Percentiles rank a stretch among this genome's conserved stretches.
These are phyloP conservation scores for Achatina immaculata DNA, from an alignment of 1,140 invertebrate species.

Conservation along the genomic window DNA sequence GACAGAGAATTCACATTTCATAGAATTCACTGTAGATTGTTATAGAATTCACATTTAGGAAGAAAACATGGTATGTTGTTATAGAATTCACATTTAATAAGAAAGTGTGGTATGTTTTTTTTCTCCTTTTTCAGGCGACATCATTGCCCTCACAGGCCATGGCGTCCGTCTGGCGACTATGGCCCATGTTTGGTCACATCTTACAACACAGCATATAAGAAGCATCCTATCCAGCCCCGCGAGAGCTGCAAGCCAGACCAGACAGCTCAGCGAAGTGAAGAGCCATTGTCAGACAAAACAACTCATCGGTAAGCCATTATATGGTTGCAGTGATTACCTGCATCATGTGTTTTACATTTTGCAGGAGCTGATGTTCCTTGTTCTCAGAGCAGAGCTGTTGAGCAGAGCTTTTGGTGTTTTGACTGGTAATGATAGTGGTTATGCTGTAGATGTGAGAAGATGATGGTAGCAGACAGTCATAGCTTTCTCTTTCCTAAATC, in stretches of 20 bases:
- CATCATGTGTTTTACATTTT: no score
- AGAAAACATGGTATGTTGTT: not conserved
- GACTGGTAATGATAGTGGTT: no score
- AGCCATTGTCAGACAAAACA: slow-evolving; percentile 60
- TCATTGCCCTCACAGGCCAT: slow-evolving; percentile 63
- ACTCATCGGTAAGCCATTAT: slow-evolving; percentile 57
- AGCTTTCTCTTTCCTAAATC: no score
- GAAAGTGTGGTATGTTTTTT: not conserved
- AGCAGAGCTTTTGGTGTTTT: no score
- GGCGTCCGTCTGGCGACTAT: slow-evolving; percentile 46
- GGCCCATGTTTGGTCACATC: slow-evolving; percentile 62
- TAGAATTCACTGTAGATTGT: no score
- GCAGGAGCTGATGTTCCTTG: no score
- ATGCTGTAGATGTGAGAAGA: no score
- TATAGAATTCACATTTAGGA: not conserved
- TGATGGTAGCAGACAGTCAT: no score
- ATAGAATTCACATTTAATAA: not conserved
- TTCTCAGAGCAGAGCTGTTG: no score
- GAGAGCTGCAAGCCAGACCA: slow-evolving; percentile 61
- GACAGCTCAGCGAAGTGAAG: slow-evolving; percentile 50
- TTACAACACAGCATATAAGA: slow-evolving; percentile 64
- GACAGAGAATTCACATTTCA: no score
- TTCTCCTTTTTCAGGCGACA: slow-evolving; percentile 55
- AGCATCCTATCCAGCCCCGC: slow-evolving; percentile 53
- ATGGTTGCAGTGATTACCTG: not conserved